Conservation (phyloP, 2,113 vertebrate species). For the Mystacornis crossleyi region DNA sequence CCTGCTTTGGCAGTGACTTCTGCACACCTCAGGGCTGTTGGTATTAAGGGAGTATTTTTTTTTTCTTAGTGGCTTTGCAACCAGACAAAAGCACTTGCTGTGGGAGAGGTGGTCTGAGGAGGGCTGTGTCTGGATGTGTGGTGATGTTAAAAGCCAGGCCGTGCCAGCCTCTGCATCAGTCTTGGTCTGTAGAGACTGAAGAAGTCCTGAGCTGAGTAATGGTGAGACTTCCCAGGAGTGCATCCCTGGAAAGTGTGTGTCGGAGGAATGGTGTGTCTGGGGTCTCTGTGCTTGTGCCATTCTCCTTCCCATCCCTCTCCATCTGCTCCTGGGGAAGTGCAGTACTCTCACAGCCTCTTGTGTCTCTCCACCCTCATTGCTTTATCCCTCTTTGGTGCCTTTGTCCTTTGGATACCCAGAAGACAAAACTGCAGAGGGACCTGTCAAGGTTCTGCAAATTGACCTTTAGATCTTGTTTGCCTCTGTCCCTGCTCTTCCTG, state of each 20-base stretch:
- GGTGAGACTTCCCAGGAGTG: neutral
- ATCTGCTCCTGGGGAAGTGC: neutral
- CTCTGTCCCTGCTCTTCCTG: neutral
- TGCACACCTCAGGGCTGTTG: neutral
- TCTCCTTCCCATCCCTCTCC: neutral
- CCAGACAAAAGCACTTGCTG: neutral
- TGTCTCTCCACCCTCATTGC: neutral
- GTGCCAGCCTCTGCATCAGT: neutral
- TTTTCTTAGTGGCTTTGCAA: neutral
- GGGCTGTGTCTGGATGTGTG: neutral
- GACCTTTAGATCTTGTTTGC: conserved; percentile 7
- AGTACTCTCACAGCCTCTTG: neutral
- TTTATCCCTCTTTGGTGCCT: neutral
- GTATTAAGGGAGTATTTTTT: neutral
- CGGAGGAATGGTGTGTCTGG: neutral
- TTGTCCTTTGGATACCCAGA: neutral
- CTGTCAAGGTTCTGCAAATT: neutral
- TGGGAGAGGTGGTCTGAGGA: neutral
- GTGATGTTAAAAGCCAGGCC: neutral
- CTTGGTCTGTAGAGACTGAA: neutral
- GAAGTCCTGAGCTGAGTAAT: neutral
- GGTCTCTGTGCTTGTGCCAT: neutral
- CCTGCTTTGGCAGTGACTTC: neutral
- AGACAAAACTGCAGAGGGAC: neutral
- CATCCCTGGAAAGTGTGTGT: neutral